Conservation (phyloP, 2,797 vertebrate species). For the Enteromius thamalakanensis region DNA sequence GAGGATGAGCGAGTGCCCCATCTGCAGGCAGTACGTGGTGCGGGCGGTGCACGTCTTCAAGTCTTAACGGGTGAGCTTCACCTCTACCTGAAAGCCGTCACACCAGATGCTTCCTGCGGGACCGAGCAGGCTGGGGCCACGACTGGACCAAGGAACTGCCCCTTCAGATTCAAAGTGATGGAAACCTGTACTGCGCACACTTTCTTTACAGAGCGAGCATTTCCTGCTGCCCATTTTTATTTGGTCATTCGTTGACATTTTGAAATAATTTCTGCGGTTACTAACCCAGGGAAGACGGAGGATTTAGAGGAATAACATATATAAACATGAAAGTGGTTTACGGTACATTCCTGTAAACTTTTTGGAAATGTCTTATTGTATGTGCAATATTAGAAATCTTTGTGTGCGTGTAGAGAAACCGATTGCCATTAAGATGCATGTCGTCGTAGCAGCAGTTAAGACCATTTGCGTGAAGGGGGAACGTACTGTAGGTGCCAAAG, state of each 20-base stretch:
- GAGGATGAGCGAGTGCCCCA: conserved; percentile 98
- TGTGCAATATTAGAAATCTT: conserved; percentile 75
- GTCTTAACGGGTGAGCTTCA: conserved; percentile 73
- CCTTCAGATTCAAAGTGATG: conserved; percentile 14
- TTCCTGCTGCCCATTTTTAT: conserved; percentile 1
- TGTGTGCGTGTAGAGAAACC: conserved; percentile 44
- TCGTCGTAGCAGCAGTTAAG: conserved; percentile 47
- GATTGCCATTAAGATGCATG: conserved; percentile 44
- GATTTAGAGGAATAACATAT: not conserved
- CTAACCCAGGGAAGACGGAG: conserved; percentile 33
- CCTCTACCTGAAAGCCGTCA: not conserved
- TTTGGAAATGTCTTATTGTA: conserved; percentile 66
- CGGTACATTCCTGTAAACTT: conserved; percentile 65
- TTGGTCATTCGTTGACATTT: conserved; percentile 32
- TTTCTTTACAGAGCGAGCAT: conserved; percentile 3
- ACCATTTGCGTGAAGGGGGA: conserved; percentile 43
- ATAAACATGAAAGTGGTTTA: conserved; percentile 67
- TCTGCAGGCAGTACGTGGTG: conserved; percentile 97
- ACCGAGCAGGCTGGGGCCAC: not conserved
- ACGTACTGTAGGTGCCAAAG: conserved; percentile 55
- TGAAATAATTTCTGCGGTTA: conserved; percentile 31
- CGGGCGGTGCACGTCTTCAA: conserved; percentile 97
- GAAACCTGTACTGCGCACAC: conserved; percentile 23
- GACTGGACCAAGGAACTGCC: not conserved
- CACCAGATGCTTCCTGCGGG: conserved; percentile 4